Evolutionary conservation across 2,113 vertebrate genomes (phyloP), one percentile per base, ranked within the genome.

Genomic region (Notarius lentiginosus): DNA sequence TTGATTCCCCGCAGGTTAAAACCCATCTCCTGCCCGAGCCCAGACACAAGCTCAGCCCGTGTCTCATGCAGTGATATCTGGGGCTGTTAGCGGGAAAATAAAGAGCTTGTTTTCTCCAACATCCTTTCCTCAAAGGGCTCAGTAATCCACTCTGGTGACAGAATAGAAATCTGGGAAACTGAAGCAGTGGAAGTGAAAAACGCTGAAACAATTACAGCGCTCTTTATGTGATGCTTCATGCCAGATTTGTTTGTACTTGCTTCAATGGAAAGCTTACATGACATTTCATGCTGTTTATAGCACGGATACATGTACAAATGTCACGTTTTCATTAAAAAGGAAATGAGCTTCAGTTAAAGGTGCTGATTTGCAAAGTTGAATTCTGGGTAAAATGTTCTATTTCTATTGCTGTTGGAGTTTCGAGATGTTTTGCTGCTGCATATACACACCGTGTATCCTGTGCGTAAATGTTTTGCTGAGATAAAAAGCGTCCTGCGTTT

Each of bases 1-100:
- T 94, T 92, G 90, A 92, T 92, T 94, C 89, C 88, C 86, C 82
- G 30, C 88, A 84, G 88, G 92, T 72, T 91, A 92, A 84, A 93
- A 87, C 90, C 89, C 83, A 77, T 86, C 89, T 93, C 88, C 91
- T 92, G 75, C 90, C 83, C 90, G 90, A 93, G 86, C 81, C 41
- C 56, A 86, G 87, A 87, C 80, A 79, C 82, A 84, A 87, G 92
- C 91, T 93, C 93, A 92, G 86, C 87, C 88, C 80, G 87, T 89
- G 68, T 85, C 85, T 73, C 86, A 34, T 17, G 61, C 84, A 87
- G 85, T 87, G 83, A 76, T 81, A 65, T 79, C 55, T 47, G 0
- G 15, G 49, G 47, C 81, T 72, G 51, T 79, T 75, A 83, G 61
- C 55, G 73, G 70, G 61, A 87, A 89, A 88, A 92, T 70, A 83